Conservation (phyloP, 2,113 vertebrate species). For the Xyliphius kryptos region DNA sequence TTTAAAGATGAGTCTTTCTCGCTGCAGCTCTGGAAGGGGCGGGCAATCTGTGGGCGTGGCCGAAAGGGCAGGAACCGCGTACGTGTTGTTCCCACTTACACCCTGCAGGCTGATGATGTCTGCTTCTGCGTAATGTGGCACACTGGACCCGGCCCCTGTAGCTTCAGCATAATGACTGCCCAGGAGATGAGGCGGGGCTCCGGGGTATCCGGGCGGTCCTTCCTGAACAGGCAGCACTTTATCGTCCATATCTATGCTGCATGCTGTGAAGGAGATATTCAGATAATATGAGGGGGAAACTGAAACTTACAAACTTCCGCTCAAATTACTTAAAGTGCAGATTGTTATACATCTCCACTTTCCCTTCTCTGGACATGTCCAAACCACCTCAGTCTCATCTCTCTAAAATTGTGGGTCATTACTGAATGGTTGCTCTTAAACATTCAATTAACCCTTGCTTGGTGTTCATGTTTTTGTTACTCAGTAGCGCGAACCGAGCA, state of each 20-base stretch:
- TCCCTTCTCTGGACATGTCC: no score
- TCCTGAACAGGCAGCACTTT: constrained; percentile 60
- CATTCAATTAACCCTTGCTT: no score
- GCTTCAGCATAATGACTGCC: constrained; percentile 84
- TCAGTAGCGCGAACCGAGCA: no score
- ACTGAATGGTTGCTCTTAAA: no score
- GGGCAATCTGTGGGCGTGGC: constrained; percentile 68
- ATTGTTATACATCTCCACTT: no score
- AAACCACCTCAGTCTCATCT: no score
- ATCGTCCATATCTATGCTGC: constrained; percentile 65
- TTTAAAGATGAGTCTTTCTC: constrained; percentile 80
- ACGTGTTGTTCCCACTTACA: constrained; percentile 86
- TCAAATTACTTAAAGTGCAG: no score
- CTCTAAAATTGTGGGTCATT: no score
- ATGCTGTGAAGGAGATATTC: constrained; percentile 57
- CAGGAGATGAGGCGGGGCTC: constrained; percentile 60
- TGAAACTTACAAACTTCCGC: no score
- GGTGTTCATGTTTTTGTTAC: no score
- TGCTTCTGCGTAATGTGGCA: constrained; percentile 89
- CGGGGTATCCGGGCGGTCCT: constrained; percentile 65
- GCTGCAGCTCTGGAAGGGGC: constrained; percentile 76
- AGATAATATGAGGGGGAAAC: neutral
- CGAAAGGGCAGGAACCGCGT: constrained; percentile 78
- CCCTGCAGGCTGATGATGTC: constrained; percentile 91
- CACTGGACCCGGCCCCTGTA: constrained; percentile 57